These are phyloP conservation scores for Ophion ellenae DNA, from an alignment of 2,888 invertebrate genomes.

Conservation along the genomic window DNA sequence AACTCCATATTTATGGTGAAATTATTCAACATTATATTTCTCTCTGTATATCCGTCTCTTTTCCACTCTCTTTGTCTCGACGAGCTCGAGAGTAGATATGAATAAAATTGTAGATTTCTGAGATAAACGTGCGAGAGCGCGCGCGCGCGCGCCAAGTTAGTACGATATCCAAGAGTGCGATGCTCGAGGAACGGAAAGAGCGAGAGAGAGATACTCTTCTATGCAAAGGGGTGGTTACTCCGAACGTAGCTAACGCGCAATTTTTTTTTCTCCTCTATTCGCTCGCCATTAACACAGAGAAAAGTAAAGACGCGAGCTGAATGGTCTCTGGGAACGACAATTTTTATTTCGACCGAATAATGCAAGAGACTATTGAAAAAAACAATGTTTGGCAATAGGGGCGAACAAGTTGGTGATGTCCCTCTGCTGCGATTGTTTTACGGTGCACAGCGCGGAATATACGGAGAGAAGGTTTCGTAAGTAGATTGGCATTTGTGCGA, in stretches of 20 bases:
- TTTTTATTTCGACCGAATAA: too few relatives aligned
- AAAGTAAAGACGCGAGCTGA: too few relatives aligned
- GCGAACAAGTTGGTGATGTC: slow-evolving; percentile 22
- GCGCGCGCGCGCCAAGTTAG: slow-evolving; percentile 6
- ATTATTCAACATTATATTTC: slow-evolving; percentile 82
- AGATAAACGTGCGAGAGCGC: slow-evolving; percentile 64
- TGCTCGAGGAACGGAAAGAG: slow-evolving; percentile 36
- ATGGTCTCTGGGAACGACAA: too few relatives aligned
- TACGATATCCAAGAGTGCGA: slow-evolving; percentile 62
- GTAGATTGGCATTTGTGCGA: slow-evolving; percentile 80
- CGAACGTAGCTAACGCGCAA: slow-evolving; percentile 38
- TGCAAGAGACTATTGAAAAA: too few relatives aligned
- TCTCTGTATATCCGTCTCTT: slow-evolving; percentile 55
- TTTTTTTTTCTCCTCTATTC: neutral
- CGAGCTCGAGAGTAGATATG: slow-evolving; percentile 73
- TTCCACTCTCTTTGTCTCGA: slow-evolving; percentile 50
- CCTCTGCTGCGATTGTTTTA: slow-evolving; percentile 75
- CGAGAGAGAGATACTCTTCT: slow-evolving; percentile 25
- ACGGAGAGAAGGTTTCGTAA: slow-evolving; percentile 75
- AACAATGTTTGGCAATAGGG: too few relatives aligned
- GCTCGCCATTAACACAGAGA: neutral
- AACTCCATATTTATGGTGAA: slow-evolving; percentile 82
- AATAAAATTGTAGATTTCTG: slow-evolving; percentile 80
- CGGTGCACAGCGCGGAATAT: slow-evolving; percentile 63
- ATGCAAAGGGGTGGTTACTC: slow-evolving; percentile 45